Percentiles rank a stretch among this genome's conserved stretches.
These are phyloP conservation scores for Embidobia sp. DNA, from an alignment of 2,888 invertebrate species.

Conservation along the genomic window DNA sequence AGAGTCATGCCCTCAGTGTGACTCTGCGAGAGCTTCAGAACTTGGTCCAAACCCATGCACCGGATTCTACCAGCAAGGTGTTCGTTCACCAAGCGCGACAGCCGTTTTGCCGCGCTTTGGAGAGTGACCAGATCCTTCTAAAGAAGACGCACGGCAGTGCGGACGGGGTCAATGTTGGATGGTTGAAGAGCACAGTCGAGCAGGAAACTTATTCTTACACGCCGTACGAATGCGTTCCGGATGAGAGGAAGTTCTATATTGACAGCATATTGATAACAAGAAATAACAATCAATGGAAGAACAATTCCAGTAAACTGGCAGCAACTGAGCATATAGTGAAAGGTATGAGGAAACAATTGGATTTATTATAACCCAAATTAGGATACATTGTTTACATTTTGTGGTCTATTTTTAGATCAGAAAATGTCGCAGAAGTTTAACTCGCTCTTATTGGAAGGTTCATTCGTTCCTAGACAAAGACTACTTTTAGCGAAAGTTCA, in stretches of 20 bases:
- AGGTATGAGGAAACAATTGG: too few relatives aligned
- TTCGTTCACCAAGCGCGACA: constrained; percentile 81
- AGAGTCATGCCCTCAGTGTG: constrained; percentile 81
- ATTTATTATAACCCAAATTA: too few relatives aligned
- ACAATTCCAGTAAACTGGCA: background rate
- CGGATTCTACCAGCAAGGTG: constrained; percentile 81
- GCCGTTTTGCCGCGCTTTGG: constrained; percentile 73
- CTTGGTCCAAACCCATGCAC: constrained; percentile 81
- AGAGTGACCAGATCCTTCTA: constrained; percentile 61
- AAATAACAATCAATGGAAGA: constrained; percentile 85
- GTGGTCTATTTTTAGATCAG: constrained; percentile 77
- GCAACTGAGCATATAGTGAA: constrained; percentile 17
- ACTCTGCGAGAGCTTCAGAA: constrained; percentile 82
- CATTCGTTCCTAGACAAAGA: constrained; percentile 85
- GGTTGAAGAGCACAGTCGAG: constrained; percentile 60
- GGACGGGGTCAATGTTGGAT: constrained; percentile 58
- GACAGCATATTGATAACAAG: constrained; percentile 84
- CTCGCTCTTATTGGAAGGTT: constrained; percentile 78
- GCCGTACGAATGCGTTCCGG: constrained; percentile 80
- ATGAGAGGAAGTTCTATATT: constrained; percentile 77
- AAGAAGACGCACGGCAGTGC: constrained; percentile 51
- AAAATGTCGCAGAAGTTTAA: constrained; percentile 83
- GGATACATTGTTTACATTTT: too few relatives aligned
- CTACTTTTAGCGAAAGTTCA: constrained; percentile 84
- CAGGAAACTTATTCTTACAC: constrained; percentile 72